Evolutionary conservation across 2,113 vertebrate species (phyloP).

Genomic region (Rhinolophus sinicus): DNA sequence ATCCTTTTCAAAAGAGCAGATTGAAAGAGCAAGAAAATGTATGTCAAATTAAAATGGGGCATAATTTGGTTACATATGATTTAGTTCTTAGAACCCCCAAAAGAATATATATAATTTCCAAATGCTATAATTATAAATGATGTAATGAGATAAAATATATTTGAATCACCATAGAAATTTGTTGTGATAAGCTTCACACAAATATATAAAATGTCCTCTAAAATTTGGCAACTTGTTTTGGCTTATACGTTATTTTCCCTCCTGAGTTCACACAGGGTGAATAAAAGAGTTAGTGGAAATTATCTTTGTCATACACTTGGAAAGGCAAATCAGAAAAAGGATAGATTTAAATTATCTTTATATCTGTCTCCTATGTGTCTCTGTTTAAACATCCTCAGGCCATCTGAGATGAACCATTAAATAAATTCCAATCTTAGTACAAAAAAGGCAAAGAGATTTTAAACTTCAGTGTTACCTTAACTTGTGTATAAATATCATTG

Average conservation of each 20-base stretch:
- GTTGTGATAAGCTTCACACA: neutral
- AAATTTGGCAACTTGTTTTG: slow-evolving; percentile 47
- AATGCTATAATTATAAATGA: slow-evolving; percentile 12
- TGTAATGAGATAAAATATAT: neutral
- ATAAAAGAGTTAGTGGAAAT: slow-evolving; percentile 28
- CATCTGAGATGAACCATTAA: slow-evolving; percentile 45
- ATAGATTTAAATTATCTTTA: slow-evolving; percentile 54
- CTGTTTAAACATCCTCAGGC: slow-evolving; percentile 38
- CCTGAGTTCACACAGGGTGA: slow-evolving; percentile 30
- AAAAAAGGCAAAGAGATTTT: slow-evolving; percentile 37
- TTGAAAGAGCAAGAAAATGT: neutral
- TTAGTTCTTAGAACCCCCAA: neutral
- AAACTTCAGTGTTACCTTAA: slow-evolving; percentile 35
- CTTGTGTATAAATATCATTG: slow-evolving; percentile 45
- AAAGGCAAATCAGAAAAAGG: slow-evolving; percentile 35
- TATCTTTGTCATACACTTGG: neutral
- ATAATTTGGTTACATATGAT: neutral
- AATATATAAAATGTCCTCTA: slow-evolving; percentile 36
- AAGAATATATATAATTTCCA: neutral
- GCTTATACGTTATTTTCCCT: slow-evolving; percentile 37
- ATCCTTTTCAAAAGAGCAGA: neutral
- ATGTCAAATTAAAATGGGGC: neutral
- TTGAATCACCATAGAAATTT: neutral
- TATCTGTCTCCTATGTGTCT: neutral
- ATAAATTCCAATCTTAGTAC: slow-evolving; percentile 27